Conservation (phyloP, 2,888 invertebrate species). For the Cacoxenus indagator region DNA sequence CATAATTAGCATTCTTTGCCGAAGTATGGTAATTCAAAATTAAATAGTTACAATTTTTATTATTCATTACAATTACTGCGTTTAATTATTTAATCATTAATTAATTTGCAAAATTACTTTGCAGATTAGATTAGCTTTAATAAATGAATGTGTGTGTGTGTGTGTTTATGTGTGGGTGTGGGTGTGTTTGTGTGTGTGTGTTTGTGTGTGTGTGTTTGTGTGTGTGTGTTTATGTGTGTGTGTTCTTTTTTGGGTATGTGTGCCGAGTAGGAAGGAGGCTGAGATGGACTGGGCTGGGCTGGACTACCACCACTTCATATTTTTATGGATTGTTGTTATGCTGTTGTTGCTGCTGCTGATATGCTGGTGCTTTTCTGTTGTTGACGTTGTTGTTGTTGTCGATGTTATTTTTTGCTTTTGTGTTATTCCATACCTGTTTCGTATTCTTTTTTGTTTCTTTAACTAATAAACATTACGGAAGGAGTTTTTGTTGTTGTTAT, state of each 20-base stretch:
- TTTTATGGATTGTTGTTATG: background rate
- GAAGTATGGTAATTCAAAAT: conserved; percentile 67
- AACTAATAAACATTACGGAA: background rate
- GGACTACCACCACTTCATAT: background rate
- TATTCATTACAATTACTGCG: background rate
- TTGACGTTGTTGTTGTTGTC: background rate
- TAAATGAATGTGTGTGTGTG: background rate
- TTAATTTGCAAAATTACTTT: conserved; percentile 65
- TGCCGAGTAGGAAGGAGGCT: background rate
- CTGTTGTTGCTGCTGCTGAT: background rate
- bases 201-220: background rate
- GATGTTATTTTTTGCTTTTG: background rate
- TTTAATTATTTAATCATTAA: conserved; percentile 7
- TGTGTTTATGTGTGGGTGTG: background rate
- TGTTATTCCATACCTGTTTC: background rate
- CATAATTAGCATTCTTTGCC: conserved; percentile 60
- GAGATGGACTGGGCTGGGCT: background rate
- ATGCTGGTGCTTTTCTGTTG: background rate
- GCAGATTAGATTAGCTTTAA: conserved; percentile 48
- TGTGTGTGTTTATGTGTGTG: background rate
- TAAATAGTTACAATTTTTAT: conserved; percentile 43
- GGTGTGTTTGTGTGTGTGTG: conserved; percentile 1
- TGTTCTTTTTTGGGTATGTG: background rate
- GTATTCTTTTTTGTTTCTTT: background rate
- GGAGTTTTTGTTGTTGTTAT: background rate